Percentiles rank a stretch among this genome's conserved stretches.
Evolutionary conservation across 2,797 vertebrate genomes (phyloP).

Genomic region (Rhincodon typus): DNA sequence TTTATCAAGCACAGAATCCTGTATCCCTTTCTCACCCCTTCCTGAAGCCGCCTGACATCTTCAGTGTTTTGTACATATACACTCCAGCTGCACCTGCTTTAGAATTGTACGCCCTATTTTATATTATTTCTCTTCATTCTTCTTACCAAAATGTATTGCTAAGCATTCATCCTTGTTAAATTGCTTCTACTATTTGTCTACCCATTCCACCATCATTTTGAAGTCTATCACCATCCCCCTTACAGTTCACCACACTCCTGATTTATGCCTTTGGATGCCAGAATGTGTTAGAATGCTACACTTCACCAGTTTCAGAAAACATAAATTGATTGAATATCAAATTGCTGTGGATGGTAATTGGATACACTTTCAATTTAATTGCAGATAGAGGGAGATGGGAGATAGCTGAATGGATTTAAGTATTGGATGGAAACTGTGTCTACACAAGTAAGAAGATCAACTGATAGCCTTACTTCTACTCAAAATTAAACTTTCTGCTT

Average conservation of each 20-base stretch:
- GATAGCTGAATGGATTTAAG: background rate
- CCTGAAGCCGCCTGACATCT: background rate
- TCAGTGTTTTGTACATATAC: background rate
- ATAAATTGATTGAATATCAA: background rate
- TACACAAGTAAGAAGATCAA: background rate
- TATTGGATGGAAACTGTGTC: background rate
- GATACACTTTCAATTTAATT: background rate
- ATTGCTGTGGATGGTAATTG: background rate
- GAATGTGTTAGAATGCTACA: background rate
- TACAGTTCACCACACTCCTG: background rate
- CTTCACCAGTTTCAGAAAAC: background rate
- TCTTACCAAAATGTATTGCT: background rate
- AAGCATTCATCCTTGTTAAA: background rate
- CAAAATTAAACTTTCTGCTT: conserved; percentile 14
- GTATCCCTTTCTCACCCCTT: background rate
- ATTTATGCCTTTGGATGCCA: background rate
- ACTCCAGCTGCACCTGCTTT: background rate
- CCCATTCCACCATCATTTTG: background rate
- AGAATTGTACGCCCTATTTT: background rate
- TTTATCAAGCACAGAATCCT: background rate
- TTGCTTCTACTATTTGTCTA: background rate
- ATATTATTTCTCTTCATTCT: background rate
- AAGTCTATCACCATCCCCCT: background rate
- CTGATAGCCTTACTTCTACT: background rate
- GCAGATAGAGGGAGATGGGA: too few species aligned